Conservation (phyloP, 2,888 invertebrate species). For the Tetrapedia diversipes region DNA sequence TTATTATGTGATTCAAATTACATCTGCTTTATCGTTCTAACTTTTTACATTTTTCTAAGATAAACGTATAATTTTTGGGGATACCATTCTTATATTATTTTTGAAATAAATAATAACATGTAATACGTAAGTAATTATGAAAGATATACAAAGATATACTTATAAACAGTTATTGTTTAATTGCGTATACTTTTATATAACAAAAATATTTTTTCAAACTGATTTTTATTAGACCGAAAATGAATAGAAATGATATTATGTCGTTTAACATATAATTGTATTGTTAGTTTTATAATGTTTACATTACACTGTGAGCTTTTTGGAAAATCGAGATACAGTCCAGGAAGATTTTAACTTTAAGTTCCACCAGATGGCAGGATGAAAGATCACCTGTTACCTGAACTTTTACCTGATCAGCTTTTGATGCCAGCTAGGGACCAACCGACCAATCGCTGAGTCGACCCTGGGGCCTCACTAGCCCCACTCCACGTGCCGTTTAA, state of each 20-base stretch:
- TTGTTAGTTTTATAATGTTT: too few species aligned
- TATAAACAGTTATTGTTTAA: neutral
- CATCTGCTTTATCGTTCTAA: too few species aligned
- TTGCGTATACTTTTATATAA: neutral
- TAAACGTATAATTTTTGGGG: conserved; percentile 1
- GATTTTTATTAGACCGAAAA: too few species aligned
- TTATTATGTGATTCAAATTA: too few species aligned
- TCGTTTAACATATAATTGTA: too few species aligned
- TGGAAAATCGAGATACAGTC: conserved; percentile 11
- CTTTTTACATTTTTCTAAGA: too few species aligned
- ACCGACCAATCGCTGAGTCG: conserved; percentile 60
- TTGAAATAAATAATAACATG: neutral
- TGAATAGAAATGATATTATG: too few species aligned
- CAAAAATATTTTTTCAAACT: too few species aligned
- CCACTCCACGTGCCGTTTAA: conserved; percentile 47
- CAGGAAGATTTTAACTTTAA: conserved; percentile 14
- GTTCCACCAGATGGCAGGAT: conserved; percentile 68
- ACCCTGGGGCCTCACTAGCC: conserved; percentile 63
- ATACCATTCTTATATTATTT: neutral
- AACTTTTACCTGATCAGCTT: conserved; percentile 58
- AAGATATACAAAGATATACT: neutral
- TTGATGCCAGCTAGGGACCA: conserved; percentile 43
- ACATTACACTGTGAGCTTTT: too few species aligned
- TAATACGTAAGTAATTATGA: too few species aligned
- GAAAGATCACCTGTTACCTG: conserved; percentile 70